Conservation (phyloP, 2,888 invertebrate species). For the Philereme vetulata region DNA sequence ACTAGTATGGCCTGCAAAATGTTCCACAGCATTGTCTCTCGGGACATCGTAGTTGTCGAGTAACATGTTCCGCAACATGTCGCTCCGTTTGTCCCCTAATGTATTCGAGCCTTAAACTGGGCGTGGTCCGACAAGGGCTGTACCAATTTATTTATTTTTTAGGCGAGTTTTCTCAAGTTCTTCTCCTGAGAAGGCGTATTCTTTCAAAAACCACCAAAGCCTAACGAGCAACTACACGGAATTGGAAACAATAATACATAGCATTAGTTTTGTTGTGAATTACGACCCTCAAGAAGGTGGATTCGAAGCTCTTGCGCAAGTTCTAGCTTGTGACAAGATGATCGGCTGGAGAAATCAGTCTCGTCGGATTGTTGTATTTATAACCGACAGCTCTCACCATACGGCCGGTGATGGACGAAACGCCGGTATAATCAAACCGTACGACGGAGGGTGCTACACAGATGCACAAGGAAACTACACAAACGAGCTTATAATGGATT, state of each 20-base stretch:
- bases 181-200: constrained; percentile 73
- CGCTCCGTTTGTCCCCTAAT: no score
- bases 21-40: no score
- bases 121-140: no score
- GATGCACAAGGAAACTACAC: constrained; percentile 75
- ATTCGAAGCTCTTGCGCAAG: constrained; percentile 94
- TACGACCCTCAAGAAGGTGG: constrained; percentile 91
- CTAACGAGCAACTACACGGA: constrained; percentile 82
- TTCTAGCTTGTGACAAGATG: constrained; percentile 82
- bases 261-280: constrained; percentile 76
- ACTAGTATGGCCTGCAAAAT: no score
- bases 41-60: no score
- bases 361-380: constrained; percentile 89
- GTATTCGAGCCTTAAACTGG: no score
- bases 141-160: constrained; percentile 26
- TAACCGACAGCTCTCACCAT: constrained; percentile 91
- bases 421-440: constrained; percentile 87
- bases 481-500: constrained; percentile 86
- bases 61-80: no score
- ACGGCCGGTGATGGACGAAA: constrained; percentile 90
- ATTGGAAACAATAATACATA: constrained; percentile 69
- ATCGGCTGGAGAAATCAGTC: constrained; percentile 91
- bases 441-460: constrained; percentile 88
- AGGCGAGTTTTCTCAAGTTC: constrained; percentile 6
- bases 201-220: constrained; percentile 89